phyloP scores from a whole-genome alignment of 1,140 invertebrate species.

The Holcopasites calliopsidis region DNA sequence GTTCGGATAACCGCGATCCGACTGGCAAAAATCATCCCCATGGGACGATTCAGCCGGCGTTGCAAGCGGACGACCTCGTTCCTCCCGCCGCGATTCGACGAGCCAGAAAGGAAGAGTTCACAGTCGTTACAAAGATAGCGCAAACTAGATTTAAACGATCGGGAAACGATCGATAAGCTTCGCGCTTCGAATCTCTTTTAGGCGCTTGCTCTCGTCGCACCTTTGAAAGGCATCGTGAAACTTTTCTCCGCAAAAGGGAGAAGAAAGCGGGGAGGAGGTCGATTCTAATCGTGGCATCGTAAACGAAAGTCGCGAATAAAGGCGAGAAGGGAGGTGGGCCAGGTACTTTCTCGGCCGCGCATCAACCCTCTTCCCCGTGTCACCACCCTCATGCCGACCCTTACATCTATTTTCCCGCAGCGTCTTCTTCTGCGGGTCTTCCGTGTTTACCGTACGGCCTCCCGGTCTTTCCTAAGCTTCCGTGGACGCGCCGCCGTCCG shows the following conservation, averaged over 20 bases:
- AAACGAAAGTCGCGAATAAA: constrained; percentile 12
- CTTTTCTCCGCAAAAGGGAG: too few relatives aligned
- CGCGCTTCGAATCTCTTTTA: background rate
- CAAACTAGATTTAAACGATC: constrained; percentile 39
- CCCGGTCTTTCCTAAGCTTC: constrained; percentile 49
- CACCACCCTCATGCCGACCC: too few relatives aligned
- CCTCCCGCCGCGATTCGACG: background rate
- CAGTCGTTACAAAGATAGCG: constrained; percentile 26
- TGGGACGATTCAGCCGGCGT: background rate
- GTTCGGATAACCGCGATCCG: background rate
- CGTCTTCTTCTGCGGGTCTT: constrained; percentile 66
- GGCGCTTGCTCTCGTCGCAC: background rate
- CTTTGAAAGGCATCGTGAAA: too few relatives aligned
- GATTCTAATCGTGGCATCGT: constrained; percentile 29
- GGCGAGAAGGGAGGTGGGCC: background rate
- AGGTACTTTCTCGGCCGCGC: constrained; percentile 4
- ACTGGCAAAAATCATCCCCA: constrained; percentile 2
- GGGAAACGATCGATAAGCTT: constrained; percentile 12
- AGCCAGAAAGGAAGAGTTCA: background rate
- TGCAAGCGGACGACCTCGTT: constrained; percentile 10
- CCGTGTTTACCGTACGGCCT: constrained; percentile 71
- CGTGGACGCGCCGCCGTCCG: background rate
- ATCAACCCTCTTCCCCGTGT: background rate
- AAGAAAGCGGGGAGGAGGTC: background rate
- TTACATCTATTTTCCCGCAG: constrained; percentile 1